Evolutionary conservation across 1,140 invertebrate species (phyloP).

Genomic region (Drusus annulatus): DNA sequence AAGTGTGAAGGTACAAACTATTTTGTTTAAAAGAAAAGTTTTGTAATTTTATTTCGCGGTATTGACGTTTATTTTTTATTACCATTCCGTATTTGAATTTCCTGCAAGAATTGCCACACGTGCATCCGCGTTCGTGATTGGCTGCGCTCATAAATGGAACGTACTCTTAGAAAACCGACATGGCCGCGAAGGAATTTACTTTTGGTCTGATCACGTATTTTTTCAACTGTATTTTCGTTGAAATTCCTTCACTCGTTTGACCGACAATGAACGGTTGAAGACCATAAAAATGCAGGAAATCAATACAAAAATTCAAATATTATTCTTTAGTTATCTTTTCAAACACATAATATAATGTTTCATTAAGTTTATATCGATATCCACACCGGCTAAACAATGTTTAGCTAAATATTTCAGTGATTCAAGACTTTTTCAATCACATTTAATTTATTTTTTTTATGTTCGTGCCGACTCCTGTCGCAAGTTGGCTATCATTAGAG

Average conservation of each 20-base stretch:
- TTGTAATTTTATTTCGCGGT: not conserved
- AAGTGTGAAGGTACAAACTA: no score
- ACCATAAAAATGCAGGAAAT: conserved; percentile 28
- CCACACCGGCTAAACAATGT: no score
- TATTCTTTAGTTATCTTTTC: no score
- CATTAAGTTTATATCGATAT: no score
- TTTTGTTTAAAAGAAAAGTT: no score
- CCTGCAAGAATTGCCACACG: not conserved
- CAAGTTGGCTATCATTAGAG: no score
- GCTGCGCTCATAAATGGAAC: conserved; percentile 27
- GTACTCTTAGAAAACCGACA: conserved; percentile 27
- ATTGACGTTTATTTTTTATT: not conserved
- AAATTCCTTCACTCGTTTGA: not conserved
- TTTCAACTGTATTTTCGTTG: conserved; percentile 29
- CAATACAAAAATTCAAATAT: not conserved
- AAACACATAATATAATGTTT: no score
- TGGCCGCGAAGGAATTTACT: conserved; percentile 18
- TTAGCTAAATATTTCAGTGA: no score
- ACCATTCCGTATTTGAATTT: conserved; percentile 12
- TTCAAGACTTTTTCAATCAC: no score
- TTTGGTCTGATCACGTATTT: conserved; percentile 6
- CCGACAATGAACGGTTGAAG: not conserved
- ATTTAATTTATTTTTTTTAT: no score
- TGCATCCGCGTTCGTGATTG: conserved; percentile 38
- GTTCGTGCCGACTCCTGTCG: no score